These are phyloP conservation scores for Crotalus tigris DNA, from an alignment of 2,113 vertebrate genomes.

Conservation along the genomic window DNA sequence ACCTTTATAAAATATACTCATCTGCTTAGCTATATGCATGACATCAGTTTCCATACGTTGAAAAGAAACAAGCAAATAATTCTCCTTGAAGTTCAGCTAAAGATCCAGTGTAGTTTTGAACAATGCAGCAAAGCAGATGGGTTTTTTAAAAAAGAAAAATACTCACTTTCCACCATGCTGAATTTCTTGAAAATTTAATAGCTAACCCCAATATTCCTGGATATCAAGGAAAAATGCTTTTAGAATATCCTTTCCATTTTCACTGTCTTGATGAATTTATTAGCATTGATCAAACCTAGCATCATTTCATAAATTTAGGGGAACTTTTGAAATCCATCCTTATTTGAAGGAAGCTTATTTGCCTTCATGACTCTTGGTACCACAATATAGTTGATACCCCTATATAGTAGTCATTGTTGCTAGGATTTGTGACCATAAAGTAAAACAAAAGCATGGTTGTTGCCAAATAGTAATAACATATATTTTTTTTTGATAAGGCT, in stretches of 20 bases:
- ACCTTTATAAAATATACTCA: background rate
- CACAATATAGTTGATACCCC: background rate
- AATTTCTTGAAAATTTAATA: background rate
- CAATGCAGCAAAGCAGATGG: background rate
- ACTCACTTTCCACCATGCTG: background rate
- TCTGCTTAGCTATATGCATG: too few relatives aligned
- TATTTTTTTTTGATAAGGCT: background rate
- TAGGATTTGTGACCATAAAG: background rate
- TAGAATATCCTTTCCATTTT: background rate
- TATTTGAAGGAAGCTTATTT: background rate
- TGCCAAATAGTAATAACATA: background rate
- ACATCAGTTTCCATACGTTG: background rate
- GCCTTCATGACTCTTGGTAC: background rate
- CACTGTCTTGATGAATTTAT: background rate
- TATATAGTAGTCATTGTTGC: background rate
- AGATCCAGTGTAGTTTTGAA: background rate
- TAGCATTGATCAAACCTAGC: background rate
- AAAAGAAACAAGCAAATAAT: background rate
- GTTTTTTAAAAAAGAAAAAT: background rate
- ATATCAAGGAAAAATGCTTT: background rate
- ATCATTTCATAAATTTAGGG: background rate
- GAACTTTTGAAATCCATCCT: background rate
- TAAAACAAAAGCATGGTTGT: background rate
- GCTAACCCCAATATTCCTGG: background rate
- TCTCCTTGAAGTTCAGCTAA: background rate